Evolutionary conservation across 2,888 invertebrate genomes (phyloP), one percentile per base, ranked within the genome.

Genomic region (Apamea crenata): DNA sequence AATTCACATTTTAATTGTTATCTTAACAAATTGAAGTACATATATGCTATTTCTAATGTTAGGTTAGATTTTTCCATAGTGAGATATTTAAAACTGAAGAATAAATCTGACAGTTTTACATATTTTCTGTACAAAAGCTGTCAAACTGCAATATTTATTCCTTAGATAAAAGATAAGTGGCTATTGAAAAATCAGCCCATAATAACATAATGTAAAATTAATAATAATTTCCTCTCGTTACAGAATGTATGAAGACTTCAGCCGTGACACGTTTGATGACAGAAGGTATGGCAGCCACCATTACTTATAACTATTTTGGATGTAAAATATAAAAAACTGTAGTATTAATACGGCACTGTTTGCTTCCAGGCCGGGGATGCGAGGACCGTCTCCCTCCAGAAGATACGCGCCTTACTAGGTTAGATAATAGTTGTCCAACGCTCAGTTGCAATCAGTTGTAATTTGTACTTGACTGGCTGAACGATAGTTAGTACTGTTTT

Each of bases 231-330:
- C 77, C 87, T 90, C 74, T 89, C 74, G 94, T 93, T 95, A 88
- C 97, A 98, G 98, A 92, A 98, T 98, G 97, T 98, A 98, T 95
- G 98, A 99, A 96, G 98, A 98, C 96, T 99, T 98, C 95, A 98
- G 98, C 96, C 97, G 98, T 89, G 98, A 99, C 96, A 98, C 98
- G 71, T 99, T 98, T 96, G 98, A 99, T 96, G 98, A 99, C 93
- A 98, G 98, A 95, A 98, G 98, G 98, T 98, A 96, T 96, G 95
- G 94, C 59, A 32, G 14, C 7, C 29, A 68, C 40, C 18, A 44
- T 40, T 74, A 6, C 47, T 65, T n/a, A 0, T 3, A 32, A 25
- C 53, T 0, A 44, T 50, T 44, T 79, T 44, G 16, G 14, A 91
- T 66, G 25, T 44, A 36, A n/a, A n/a, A 8, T 32, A 47, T 12